Evolutionary conservation across 1,140 invertebrate species (phyloP).

Genomic region (Oedothorax gibbosus): DNA sequence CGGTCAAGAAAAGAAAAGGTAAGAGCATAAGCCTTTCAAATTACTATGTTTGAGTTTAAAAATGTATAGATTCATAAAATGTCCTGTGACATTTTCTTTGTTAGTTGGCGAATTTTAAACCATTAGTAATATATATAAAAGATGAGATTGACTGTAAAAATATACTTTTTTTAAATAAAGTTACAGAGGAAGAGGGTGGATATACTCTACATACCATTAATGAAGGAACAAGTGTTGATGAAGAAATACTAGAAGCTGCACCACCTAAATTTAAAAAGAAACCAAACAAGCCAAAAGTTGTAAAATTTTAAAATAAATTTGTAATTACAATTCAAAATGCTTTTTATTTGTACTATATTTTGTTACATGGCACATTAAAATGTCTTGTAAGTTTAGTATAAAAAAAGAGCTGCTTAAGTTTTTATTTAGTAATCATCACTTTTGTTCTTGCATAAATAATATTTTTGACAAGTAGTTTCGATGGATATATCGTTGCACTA

Average conservation of each 20-base stretch:
- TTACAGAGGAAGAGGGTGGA: slow-evolving; percentile 3
- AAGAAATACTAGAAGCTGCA: slow-evolving; percentile 2
- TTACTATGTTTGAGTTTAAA: neutral
- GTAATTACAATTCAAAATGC: neutral
- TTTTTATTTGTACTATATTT: neutral
- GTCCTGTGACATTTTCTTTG: neutral
- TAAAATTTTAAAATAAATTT: slow-evolving; percentile 28
- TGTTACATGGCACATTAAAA: neutral
- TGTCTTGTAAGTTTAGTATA: neutral
- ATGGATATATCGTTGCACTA: neutral
- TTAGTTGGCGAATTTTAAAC: neutral
- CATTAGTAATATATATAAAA: neutral
- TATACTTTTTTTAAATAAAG: neutral
- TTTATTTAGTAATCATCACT: neutral
- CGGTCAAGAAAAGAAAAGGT: slow-evolving; percentile 13
- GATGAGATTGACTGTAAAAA: neutral
- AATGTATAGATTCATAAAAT: too few relatives aligned
- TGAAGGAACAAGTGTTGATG: slow-evolving; percentile 29
- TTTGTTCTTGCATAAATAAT: neutral
- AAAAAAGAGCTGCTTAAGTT: neutral
- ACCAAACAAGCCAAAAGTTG: slow-evolving; percentile 16
- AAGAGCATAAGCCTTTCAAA: neutral
- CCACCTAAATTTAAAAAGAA: neutral
- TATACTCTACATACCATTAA: slow-evolving; percentile 11
- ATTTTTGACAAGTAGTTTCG: neutral